Base-by-base conservation (phyloP, 2,888 invertebrate genomes). In the Drosophila colorata region DNA sequence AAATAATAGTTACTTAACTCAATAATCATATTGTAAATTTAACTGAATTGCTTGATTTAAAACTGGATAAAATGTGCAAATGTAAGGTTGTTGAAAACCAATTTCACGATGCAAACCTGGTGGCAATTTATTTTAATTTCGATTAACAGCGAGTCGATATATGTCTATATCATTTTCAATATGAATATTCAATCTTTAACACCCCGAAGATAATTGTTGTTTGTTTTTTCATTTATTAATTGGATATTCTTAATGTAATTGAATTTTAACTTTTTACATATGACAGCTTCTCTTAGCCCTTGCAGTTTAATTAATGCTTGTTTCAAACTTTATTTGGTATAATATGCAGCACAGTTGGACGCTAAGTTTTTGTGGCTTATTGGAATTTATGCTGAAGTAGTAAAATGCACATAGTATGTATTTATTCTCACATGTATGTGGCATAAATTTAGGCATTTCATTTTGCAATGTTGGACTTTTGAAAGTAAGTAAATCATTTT, bases 401-500 rank as follows among this genome's bases (percentile, higher is more conserved):
- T 14, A 14, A 14, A 38, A 38, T 38, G 2, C 16, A 38, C 1
- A 47, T 20, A 43, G 31, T 13, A n/a, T 18, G 1, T 28, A 7
- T 11, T 28, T 28, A 28, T 28, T 28, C 20, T 3, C n/a, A 33
- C 14, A 33, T 43, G 20, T 9, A 25, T 11, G 7, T 18, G 31
- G n/a, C 6, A 4, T n/a, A 14, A 41, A 14, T 18, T 20, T n/a
- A 4, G n/a, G 11, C 7, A 40, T 20, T 40, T 9, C 28, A 40
- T 28, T 41, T 49, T 5, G 25, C 44, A 13, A 3, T 31, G 41
- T 23, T 20, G 41, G 14, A 20, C 59, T 59, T 58, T 20, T 28
- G 25, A 18, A 58, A 35, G 13, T 13, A 9, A 59, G 18, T 59
- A 59, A 43, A 59, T 43, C 41, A 59, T 18, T 58, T 59, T 28